Base-by-base conservation (phyloP, 2,113 vertebrate genomes). In the Ardeotis arabs region DNA sequence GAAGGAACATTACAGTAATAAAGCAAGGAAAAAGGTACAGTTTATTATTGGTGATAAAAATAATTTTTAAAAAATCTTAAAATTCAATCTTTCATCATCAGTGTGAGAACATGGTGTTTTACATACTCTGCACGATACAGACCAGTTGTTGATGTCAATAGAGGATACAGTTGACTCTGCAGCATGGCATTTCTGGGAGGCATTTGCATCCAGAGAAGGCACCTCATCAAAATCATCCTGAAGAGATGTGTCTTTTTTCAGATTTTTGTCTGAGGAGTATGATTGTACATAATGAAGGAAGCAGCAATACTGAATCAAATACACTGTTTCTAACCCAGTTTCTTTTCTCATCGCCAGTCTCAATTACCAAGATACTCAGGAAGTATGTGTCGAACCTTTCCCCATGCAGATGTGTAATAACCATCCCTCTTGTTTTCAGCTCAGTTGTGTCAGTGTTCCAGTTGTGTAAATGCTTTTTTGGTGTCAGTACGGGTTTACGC, bases 401-500 rank as follows among this genome's bases (percentile, higher is more conserved):
- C 20, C 14, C 2, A 0, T 73, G 44, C 29, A 59, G 39, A 37
- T 56, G 1, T 19, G 21, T 63, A 47, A 60, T 79, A 84, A 83
- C 53, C 15, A 64, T 31, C 45, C 21, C 9, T 75, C 44, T 72
- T 75, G 24, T 1, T 85, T 72, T 88, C 37, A 37, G 39, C 49
- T 88, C 13, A 25, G 33, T 41, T 55, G 5, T 63, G 41, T 90
- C 52, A n/a, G 81, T 50, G 37, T 27, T 72, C 8, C 19, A 27
- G 68, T 39, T 80, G 45, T 70, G 21, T 78, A 73, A 87, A 73
- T 56, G 24, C 12, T 83, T 56, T 83, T 76, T 72, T 63, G 47
- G 10, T 79, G 29, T 78, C 0, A 0, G 7, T 70, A 17, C 14
- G 6, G 8, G 15, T 79, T 84, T 82, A 45, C 0, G 0, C 5